A percentile compares a stretch with the other conserved stretches of the same genome.
Evolutionary conservation across 2,888 invertebrate species (phyloP).

Genomic region (Listrodromus nycthemerus): DNA sequence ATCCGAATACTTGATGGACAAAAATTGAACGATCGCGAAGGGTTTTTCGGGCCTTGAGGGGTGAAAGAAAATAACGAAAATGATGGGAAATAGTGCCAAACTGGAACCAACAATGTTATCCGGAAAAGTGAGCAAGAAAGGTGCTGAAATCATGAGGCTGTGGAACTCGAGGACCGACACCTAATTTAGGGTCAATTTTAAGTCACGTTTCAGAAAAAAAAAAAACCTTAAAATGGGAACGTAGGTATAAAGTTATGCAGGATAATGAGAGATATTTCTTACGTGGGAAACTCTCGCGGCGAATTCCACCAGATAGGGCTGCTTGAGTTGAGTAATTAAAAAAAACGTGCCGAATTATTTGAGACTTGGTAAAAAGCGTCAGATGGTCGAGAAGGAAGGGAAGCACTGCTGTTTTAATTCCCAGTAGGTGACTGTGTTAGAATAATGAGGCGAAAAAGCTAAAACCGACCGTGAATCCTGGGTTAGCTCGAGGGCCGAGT

Average conservation of each 20-base stretch:
- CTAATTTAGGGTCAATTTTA: neutral
- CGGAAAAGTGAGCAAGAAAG: neutral
- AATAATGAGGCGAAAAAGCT: constrained; percentile 1
- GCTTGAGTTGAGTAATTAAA: constrained; percentile 32
- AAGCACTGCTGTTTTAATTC: neutral
- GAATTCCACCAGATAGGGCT: neutral
- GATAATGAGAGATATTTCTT: constrained; percentile 39
- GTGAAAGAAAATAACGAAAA: neutral
- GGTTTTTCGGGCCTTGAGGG: neutral
- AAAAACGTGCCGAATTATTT: constrained; percentile 35
- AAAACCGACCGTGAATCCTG: neutral
- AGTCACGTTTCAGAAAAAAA: neutral
- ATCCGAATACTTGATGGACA: constrained; percentile 48
- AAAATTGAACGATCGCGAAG: constrained; percentile 20
- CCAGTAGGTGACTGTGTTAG: neutral
- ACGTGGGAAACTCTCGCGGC: neutral
- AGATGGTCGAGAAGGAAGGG: neutral
- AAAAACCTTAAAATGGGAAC: neutral
- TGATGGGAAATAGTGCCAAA: neutral
- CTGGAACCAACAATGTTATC: neutral
- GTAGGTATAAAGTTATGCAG: neutral
- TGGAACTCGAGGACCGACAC: neutral
- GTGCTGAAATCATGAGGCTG: neutral
- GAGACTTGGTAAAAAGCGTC: constrained; percentile 2
- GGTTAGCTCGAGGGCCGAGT: neutral